A percentile compares a stretch with the other conserved stretches of the same genome.
Evolutionary conservation across 92 coral and sea anemone species (phyloP).

Genomic region (Bergia puertoricense): DNA sequence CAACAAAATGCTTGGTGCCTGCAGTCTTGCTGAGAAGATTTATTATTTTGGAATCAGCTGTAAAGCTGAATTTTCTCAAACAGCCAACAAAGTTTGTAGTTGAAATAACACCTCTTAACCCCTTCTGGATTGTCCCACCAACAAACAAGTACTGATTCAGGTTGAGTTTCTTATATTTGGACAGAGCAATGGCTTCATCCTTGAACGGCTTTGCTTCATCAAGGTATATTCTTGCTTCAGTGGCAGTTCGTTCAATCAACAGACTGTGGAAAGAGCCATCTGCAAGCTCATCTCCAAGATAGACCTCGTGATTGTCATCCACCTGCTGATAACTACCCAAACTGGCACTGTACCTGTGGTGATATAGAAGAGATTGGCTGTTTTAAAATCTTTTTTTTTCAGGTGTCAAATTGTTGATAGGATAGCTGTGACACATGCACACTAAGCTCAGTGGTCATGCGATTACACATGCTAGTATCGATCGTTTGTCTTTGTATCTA

Average conservation of each 20-base stretch:
- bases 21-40: slow-evolving; percentile 13
- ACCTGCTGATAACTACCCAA: slow-evolving; percentile 52
- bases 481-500: too few species aligned
- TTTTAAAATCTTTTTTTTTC: not conserved
- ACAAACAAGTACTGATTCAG: slow-evolving; percentile 60
- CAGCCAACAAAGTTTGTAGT: slow-evolving; percentile 71
- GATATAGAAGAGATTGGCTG: too few species aligned
- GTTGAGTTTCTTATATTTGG: slow-evolving; percentile 57
- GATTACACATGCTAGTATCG: too few species aligned
- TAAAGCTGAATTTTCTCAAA: slow-evolving; percentile 51
- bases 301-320: slow-evolving; percentile 51
- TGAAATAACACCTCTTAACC: slow-evolving; percentile 61
- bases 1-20: slow-evolving; percentile 2
- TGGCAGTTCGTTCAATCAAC: slow-evolving; percentile 30
- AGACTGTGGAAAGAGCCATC: slow-evolving; percentile 68
- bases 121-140: slow-evolving; percentile 60
- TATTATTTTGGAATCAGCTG: not conserved
- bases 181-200: slow-evolving; percentile 45
- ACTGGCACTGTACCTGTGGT: slow-evolving; percentile 60
- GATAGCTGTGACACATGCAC: too few species aligned
- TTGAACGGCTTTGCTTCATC: slow-evolving; percentile 32
- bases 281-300: slow-evolving; percentile 74
- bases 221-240: slow-evolving; percentile 49
- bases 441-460: too few species aligned
- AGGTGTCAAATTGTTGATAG: too few species aligned